Evolutionary conservation across 2,797 vertebrate genomes (phyloP), one percentile per base, ranked within the genome.

Genomic region (Myripristis murdjan): DNA sequence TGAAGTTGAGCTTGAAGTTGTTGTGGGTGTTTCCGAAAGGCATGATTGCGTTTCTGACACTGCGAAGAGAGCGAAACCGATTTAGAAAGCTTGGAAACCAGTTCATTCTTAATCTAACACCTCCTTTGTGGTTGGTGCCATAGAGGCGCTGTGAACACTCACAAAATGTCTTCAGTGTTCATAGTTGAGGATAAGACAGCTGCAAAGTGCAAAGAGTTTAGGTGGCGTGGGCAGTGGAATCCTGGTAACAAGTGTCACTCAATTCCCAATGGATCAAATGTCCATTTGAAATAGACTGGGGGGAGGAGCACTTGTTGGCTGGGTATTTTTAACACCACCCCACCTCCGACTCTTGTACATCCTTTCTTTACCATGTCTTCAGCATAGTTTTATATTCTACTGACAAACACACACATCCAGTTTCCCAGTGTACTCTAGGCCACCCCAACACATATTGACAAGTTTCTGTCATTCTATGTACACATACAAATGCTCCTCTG

Each of bases 21-120:
- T 98, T 98, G 95, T 98, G 97, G 86, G 97, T 98, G 95, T 95
- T 99, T 81, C 97, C 95, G 81, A 95, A 95, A 95, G 97, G 97
- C 97, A 99, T 98, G 95, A 84, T 86, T 96, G 94, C 83, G 73
- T 81, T 92, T 92, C 76, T 88, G 77, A 91, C 83, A 90, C 91
- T 95, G 91, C 70, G 87, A 86, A 65, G 2, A 73, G 3, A 82
- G 24, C 16, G 2, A 75, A 55, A 58, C 8, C 53, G 20, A 31
- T 39, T 56, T 5, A 63, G 33, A 20, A 59, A 47, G 57, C 35
- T 20, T 8, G 8, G 56, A 23, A 47, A 64, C 1, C 8, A 46
- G 1, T 41, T 23, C 3, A 22, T 46, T 12, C 24, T 35, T 14
- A 56, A 69, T 56, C 11, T 44, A 55, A 57, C 48, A 37, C 10